These are phyloP conservation scores for Amphiduros pacificus DNA, from an alignment of 2,888 invertebrate species.

Conservation along the genomic window DNA sequence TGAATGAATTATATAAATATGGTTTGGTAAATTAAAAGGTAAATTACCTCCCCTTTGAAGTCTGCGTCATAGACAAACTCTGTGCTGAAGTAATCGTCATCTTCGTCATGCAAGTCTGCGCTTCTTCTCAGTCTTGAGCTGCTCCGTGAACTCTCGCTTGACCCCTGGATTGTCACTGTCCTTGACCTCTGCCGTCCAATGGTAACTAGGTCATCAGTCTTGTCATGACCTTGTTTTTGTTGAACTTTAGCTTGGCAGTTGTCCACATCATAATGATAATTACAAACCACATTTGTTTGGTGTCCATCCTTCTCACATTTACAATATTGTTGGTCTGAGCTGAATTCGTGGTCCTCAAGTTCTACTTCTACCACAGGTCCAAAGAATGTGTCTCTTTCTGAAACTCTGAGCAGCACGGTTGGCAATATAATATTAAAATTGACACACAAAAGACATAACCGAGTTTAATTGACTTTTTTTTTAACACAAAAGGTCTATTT, in stretches of 20 bases:
- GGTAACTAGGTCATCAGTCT: too few species aligned
- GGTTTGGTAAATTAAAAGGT: neutral
- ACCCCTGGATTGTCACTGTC: neutral
- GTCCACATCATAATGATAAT: conserved; percentile 26
- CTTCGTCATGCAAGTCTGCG: conserved; percentile 12
- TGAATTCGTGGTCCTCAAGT: conserved; percentile 13
- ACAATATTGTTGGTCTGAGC: conserved; percentile 21
- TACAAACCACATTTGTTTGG: conserved; percentile 21
- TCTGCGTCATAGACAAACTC: conserved; percentile 22
- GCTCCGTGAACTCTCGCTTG: neutral
- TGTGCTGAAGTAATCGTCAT: conserved; percentile 25
- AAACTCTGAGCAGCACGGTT: conserved; percentile 26
- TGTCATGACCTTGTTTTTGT: too few species aligned
- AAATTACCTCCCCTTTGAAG: conserved; percentile 26
- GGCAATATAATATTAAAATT: too few species aligned
- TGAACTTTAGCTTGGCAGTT: conserved; percentile 23
- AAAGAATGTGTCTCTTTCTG: conserved; percentile 25
- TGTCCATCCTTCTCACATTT: conserved; percentile 21
- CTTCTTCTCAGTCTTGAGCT: too few species aligned
- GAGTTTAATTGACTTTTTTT: too few species aligned
- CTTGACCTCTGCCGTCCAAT: neutral
- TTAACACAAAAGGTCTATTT: too few species aligned
- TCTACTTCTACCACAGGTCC: conserved; percentile 15
- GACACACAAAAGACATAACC: too few species aligned
- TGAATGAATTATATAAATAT: neutral